Evolutionary conservation across 1,140 invertebrate genomes (phyloP).

Genomic region (Ruditapes philippinarum): DNA sequence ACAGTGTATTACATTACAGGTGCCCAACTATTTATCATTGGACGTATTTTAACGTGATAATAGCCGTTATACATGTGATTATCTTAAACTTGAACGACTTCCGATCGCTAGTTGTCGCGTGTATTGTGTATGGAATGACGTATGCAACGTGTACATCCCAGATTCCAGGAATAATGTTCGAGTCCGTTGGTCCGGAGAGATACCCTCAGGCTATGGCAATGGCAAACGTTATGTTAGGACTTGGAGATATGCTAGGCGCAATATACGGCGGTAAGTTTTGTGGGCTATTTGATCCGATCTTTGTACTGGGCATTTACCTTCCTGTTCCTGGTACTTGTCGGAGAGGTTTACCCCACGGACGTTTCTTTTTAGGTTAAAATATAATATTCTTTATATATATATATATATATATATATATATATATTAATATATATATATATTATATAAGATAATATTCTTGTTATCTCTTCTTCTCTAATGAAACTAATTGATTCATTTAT

Average conservation of each 20-base stretch:
- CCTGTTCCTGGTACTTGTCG: too few species aligned
- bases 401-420: too few species aligned
- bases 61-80: not conserved
- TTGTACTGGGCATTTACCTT: too few species aligned
- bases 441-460: too few species aligned
- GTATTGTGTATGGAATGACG: not conserved
- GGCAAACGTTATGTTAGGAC: slow-evolving; percentile 1
- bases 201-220: slow-evolving; percentile 18
- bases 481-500: too few species aligned
- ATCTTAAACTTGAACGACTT: not conserved
- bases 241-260: not conserved
- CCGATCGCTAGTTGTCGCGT: not conserved
- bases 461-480: too few species aligned
- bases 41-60: not conserved
- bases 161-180: slow-evolving; percentile 11
- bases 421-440: too few species aligned
- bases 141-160: not conserved
- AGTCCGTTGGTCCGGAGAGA: not conserved
- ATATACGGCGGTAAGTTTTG: not conserved
- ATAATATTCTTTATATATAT: too few species aligned
- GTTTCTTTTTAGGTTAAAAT: too few species aligned
- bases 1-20: too few species aligned
- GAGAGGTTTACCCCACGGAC: too few species aligned
- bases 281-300: too few species aligned
- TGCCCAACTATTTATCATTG: slow-evolving; percentile 7